These are phyloP conservation scores for Creontiades dilutus DNA, from an alignment of 2,888 invertebrate genomes.

Conservation along the genomic window DNA sequence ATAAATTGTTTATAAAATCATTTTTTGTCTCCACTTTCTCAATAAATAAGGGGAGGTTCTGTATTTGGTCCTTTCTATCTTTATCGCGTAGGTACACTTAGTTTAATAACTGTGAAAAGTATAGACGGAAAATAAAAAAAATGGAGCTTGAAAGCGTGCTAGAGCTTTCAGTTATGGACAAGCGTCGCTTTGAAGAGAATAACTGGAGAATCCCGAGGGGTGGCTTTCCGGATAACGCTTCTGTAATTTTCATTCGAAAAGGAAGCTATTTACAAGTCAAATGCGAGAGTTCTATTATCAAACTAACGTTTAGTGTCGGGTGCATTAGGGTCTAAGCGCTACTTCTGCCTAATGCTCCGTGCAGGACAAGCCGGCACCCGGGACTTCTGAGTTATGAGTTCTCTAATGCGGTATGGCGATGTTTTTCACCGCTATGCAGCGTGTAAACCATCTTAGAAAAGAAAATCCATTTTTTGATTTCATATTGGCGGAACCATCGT, in stretches of 20 bases:
- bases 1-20: too few relatives aligned
- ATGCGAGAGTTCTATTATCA: slow-evolving; percentile 37
- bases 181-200: background rate
- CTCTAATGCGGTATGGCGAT: slow-evolving; percentile 12
- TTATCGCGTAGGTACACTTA: too few relatives aligned
- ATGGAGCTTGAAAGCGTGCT: background rate
- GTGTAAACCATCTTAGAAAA: background rate
- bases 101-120: too few relatives aligned
- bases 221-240: slow-evolving; percentile 29
- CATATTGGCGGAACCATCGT: too few relatives aligned
- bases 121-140: too few relatives aligned
- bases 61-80: too few relatives aligned
- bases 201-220: background rate
- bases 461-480: background rate
- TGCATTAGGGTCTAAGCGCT: slow-evolving; percentile 44
- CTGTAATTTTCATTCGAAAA: slow-evolving; percentile 41
- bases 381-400: slow-evolving; percentile 21
- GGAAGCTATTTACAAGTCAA: slow-evolving; percentile 52
- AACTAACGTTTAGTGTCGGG: slow-evolving; percentile 42
- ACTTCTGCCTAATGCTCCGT: slow-evolving; percentile 43
- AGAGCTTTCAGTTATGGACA: background rate
- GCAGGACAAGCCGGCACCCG: slow-evolving; percentile 11
- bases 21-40: too few relatives aligned
- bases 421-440: background rate
- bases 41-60: too few relatives aligned